These are phyloP conservation scores for Cynodonichthys magdalenae DNA, from an alignment of 2,797 vertebrate genomes.

Conservation along the genomic window DNA sequence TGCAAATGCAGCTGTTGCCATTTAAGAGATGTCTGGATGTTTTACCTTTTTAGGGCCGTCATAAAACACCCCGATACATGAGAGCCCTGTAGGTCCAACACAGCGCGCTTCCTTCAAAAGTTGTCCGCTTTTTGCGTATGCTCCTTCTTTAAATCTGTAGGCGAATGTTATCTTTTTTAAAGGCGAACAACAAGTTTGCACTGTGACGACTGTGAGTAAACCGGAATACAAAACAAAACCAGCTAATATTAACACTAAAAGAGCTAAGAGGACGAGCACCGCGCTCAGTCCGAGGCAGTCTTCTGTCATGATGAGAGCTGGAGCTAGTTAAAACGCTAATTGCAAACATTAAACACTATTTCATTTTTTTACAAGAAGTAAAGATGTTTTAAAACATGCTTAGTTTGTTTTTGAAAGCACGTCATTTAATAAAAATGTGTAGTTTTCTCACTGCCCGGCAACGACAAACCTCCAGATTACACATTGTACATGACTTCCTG, in stretches of 20 bases:
- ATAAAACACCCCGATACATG: slow-evolving; percentile 86
- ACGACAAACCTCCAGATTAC: neutral
- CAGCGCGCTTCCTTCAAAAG: slow-evolving; percentile 88
- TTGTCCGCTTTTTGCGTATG: slow-evolving; percentile 81
- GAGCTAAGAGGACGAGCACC: slow-evolving; percentile 72
- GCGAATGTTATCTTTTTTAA: slow-evolving; percentile 87
- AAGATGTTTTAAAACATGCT: neutral
- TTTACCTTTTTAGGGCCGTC: slow-evolving; percentile 84
- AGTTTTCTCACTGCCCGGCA: neutral
- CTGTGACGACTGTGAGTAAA: slow-evolving; percentile 81
- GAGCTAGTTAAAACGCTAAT: neutral
- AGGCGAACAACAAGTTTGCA: slow-evolving; percentile 87
- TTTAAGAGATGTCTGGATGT: neutral
- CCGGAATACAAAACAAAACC: slow-evolving; percentile 86
- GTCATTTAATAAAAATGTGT: neutral
- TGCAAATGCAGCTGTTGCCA: neutral
- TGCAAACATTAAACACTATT: neutral
- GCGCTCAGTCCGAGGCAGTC: slow-evolving; percentile 85
- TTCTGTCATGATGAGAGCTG: slow-evolving; percentile 83
- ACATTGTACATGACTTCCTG: slow-evolving; percentile 57
- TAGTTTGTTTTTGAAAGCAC: neutral
- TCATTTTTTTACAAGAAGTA: neutral
- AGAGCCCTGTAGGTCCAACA: slow-evolving; percentile 83
- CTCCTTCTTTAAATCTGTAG: slow-evolving; percentile 89
- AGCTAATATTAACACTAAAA: slow-evolving; percentile 74